Percentiles rank a stretch among this genome's conserved stretches.
phyloP scores from a whole-genome alignment of 2,113 vertebrate genomes.

The Perca fluviatilis region DNA sequence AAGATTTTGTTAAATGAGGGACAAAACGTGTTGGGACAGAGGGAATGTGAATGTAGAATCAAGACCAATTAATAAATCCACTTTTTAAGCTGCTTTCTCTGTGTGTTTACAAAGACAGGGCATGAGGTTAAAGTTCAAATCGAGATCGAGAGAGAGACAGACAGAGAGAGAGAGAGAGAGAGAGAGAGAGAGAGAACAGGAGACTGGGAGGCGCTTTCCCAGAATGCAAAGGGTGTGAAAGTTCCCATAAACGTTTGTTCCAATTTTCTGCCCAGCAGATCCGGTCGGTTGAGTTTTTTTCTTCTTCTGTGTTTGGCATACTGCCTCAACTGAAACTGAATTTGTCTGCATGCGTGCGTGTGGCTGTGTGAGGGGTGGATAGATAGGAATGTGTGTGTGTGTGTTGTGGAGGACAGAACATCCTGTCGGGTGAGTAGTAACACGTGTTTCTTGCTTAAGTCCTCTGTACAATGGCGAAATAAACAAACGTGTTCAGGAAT shows the following conservation, averaged over 20 bases:
- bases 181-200: conserved; percentile 2
- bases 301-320: conserved; percentile 49
- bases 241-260: conserved; percentile 66
- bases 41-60: conserved; percentile 15
- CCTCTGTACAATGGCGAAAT: conserved; percentile 51
- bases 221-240: conserved; percentile 66
- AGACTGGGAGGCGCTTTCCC: conserved; percentile 59
- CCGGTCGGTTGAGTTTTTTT: conserved; percentile 69
- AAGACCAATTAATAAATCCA: conserved; percentile 22
- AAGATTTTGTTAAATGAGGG: conserved; percentile 16
- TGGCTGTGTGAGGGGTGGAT: conserved; percentile 40
- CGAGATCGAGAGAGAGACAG: not conserved
- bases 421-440: conserved; percentile 60
- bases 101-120: conserved; percentile 34
- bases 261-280: conserved; percentile 69
- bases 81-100: conserved; percentile 16
- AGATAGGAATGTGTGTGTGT: conserved; percentile 63
- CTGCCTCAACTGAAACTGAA: conserved; percentile 49
- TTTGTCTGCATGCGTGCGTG: conserved; percentile 19
- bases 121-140: conserved; percentile 41
- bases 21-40: not conserved
- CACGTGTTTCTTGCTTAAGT: conserved; percentile 53
- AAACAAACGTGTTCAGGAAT: conserved; percentile 50
- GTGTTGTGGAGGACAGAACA: conserved; percentile 58
- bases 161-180: too few relatives aligned